Evolutionary conservation across 2,888 invertebrate species (phyloP).

Genomic region (Pilophorus perplexus): DNA sequence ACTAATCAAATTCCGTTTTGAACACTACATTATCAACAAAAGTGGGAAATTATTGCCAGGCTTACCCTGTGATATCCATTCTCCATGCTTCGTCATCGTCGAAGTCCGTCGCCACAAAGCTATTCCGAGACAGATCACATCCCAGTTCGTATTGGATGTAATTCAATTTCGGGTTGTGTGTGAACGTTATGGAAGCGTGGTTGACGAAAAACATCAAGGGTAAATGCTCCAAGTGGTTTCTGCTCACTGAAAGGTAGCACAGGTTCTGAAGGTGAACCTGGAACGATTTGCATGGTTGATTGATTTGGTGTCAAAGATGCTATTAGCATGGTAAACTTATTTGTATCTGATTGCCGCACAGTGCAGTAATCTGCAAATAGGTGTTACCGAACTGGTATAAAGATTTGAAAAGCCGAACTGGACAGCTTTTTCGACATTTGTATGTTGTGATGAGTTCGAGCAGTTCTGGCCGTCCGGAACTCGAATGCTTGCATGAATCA

Average conservation of each 20-base stretch:
- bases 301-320: neutral
- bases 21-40: too few species aligned
- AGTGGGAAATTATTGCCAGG: too few species aligned
- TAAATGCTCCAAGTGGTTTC: conserved; percentile 36
- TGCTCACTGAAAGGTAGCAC: conserved; percentile 33
- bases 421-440: too few species aligned
- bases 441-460: too few species aligned
- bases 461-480: too few species aligned
- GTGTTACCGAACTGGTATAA: neutral
- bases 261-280: conserved; percentile 39
- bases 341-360: too few species aligned
- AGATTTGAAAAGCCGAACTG: too few species aligned
- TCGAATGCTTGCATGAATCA: too few species aligned
- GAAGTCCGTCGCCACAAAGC: neutral
- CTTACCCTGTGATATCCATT: conserved; percentile 24
- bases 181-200: conserved; percentile 33
- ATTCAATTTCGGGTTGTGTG: conserved; percentile 36
- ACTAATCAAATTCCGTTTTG: too few species aligned
- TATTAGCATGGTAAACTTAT: too few species aligned
- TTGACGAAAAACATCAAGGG: conserved; percentile 40
- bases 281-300: neutral
- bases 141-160: conserved; percentile 46
- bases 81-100: conserved; percentile 27
- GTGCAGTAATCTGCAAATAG: too few species aligned
- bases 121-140: conserved; percentile 22